phyloP scores from a whole-genome alignment of 2,888 invertebrate species.

The Folsomia candida region DNA sequence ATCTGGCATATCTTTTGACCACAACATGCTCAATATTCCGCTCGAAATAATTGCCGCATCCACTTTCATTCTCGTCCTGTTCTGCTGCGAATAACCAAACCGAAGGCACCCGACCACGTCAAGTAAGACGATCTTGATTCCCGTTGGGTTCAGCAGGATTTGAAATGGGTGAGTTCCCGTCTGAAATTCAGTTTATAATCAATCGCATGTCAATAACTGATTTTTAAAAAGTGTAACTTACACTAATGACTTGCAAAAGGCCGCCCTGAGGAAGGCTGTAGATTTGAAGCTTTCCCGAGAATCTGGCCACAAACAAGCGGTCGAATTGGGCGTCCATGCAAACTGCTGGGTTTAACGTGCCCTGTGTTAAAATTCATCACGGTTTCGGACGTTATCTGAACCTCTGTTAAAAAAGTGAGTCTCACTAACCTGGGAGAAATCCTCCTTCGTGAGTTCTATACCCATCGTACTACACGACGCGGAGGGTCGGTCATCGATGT shows the following conservation, averaged over 20 bases:
- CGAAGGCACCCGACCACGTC: constrained; percentile 24
- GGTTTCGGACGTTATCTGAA: background rate
- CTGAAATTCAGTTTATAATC: background rate
- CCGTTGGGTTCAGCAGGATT: constrained; percentile 25
- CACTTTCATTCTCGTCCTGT: constrained; percentile 1
- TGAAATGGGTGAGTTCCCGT: constrained; percentile 26
- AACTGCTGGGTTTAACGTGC: constrained; percentile 18
- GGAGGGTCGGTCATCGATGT: background rate
- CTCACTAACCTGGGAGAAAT: no score
- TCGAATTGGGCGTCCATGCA: constrained; percentile 26
- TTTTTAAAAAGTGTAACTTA: no score
- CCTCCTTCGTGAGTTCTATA: no score
- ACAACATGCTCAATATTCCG: constrained; percentile 16
- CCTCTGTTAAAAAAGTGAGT: no score
- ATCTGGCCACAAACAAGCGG: constrained; percentile 22
- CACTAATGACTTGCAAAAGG: constrained; percentile 21
- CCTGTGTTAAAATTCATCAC: constrained; percentile 14
- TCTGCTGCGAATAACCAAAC: constrained; percentile 16
- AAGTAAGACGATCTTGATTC: constrained; percentile 16
- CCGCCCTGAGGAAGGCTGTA: constrained; percentile 29
- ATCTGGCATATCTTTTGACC: constrained; percentile 22
- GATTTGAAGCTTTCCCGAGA: constrained; percentile 29
- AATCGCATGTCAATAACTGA: background rate
- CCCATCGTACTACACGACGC: background rate
- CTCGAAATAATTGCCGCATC: constrained; percentile 21